Base-by-base conservation (phyloP, 2,888 invertebrate species). In the Antitype chi region DNA sequence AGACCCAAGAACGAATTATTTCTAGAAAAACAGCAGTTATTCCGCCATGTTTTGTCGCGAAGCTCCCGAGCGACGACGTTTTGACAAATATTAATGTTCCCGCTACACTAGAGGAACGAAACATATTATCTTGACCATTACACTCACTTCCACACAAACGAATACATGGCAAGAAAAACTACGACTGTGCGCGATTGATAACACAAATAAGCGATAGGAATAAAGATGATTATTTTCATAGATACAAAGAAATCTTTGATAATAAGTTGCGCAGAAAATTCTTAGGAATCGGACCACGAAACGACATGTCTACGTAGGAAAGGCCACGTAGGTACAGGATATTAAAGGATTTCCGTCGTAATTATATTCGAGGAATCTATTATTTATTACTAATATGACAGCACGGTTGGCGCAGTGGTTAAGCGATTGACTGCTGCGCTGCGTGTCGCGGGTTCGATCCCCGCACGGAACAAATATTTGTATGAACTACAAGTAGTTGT, bases 71-170 rank as follows among this genome's bases (percentile, higher is more conserved):
- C 87, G 89, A 81, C 84, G 89, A 89, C 90, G 82, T 90, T 92
- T 92, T 91, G 93, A 93, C 91, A 91, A 90, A 90, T 92, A 92
- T 92, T 91, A 93, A 93, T 93, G 92, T 90, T 78, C 82, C 79
- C 74, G 70, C 87, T 84, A 85, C 85, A 86, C 85, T 86, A 71
- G 84, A 90, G 78, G 88, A 87, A 89, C 87, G 84, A 76, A 83
- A 88, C 84, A 85, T 84, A 92, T 91, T 91, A 92, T 90, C 89
- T 90, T 90, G 90, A 90, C 90, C 91, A 90, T 92, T 91, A 91
- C 91, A 88, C 90, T 85, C 88, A 82, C 84, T 89, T 87, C 86
- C 84, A 88, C 82, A 80, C 80, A 81, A 82, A 84, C 82, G 84
- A 80, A 85, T 88, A 84, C 70, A 76, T 71, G 77, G 74, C 64